Evolutionary conservation across 53 echinoderm and acorn worm species (phyloP), one percentile per base, ranked within the genome.

Genomic region (Hippasteria phrygiana): DNA sequence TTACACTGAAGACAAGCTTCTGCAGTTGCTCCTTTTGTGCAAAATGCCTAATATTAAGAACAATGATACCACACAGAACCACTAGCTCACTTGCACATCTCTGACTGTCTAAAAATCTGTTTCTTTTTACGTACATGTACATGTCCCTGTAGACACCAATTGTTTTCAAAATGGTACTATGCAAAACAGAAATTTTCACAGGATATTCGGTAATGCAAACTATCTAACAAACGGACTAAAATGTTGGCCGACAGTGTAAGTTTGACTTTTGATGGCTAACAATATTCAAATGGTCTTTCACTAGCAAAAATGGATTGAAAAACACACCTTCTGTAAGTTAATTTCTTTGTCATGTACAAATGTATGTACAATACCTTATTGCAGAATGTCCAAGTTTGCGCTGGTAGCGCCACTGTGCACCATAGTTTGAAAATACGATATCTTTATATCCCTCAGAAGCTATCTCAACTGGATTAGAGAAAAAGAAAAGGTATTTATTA

Each of bases 351-450:
- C 5, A 35, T 32, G 35, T 6, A 35, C 46, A 28, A 65, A 65
- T 65, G 28, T 8, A 3, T 31, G 24, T 31, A 27, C 3, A 28
- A 10, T 47, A 83, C 94, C 92, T 87, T 36, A 94, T 75, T 0
- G 94, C 94, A 26, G 92, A n/a, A 41, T 94, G 90, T 10, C 72
- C 89, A 11, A 94, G 82, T 47, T 90, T 94, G 26, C 94, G 77
- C 53, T 94, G 94, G 56, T 81, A 88, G 45, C 78, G 87, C 94
- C 94, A 94, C 11, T 92, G 93, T 6, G 74, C 54, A 31, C 50
- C 55, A 63, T 80, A 94, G 9, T 80, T 43, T 9, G 78, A 51
- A 20, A 94, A 91, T 5, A 62, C 77, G 28, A 93, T 93, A 46
- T 95, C 91, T 39, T 91, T 95, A 26, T 35, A 75, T 14, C 91